Evolutionary conservation across 2,113 vertebrate genomes (phyloP), one percentile per base, ranked within the genome.

Genomic region (Catharus minimus): DNA sequence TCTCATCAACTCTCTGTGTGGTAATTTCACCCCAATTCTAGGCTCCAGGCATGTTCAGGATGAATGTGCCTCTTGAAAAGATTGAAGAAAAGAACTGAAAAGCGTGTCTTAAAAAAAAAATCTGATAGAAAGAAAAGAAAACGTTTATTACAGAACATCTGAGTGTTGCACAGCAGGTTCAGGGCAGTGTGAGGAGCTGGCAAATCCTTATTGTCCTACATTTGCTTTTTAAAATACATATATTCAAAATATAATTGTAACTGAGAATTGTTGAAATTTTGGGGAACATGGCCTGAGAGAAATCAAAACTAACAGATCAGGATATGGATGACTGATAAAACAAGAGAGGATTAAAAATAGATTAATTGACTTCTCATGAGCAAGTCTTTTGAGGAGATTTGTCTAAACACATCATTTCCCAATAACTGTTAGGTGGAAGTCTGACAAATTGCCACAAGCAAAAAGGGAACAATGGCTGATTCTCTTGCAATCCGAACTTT

Each of bases 401-500:
- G 56, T 80, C n/a, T 71, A 57, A 69, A 85, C 17, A 68, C 13
- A 0, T 95, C 49, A 82, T 52, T 91, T 95, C 90, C 57, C 56
- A 69, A 10, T 55, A 69, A 83, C 87, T 88, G 36, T 56, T 80
- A 64, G 47, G 72, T 88, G 84, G 67, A 92, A 78, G 39, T 47
- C 47, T 52, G 15, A 88, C 67, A 83, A 73, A 92, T 62, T 49
- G 82, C 93, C 88, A 81, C 65, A 60, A 90, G 75, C 79, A 41
- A 58, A 85, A 88, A 44, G 13, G 30, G 67, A 71, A 95, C 79
- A 82, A 77, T 74, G 56, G 15, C 24, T 2, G 4, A 80, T 83
- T 92, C 56, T 86, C 57, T 81, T 67, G 28, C 18, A 76, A 71
- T 81, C 26, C 44, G 50, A 73, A 46, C 24, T 90, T 68, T 23